phyloP scores from a whole-genome alignment of 2,888 invertebrate genomes.

The Thecocarcelia acutangulata region DNA sequence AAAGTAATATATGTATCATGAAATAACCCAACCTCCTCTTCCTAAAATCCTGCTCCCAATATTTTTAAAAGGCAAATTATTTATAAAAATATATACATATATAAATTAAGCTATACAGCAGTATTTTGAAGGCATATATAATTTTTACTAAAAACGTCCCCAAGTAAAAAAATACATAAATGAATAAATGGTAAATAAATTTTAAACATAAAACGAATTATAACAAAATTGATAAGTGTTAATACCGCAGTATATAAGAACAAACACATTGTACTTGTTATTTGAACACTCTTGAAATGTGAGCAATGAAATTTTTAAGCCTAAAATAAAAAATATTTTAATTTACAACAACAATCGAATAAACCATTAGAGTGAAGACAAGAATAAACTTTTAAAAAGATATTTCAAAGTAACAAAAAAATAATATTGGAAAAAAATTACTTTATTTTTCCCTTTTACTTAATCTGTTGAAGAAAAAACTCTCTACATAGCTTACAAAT shows the following conservation, averaged over 20 bases:
- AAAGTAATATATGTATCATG: background rate
- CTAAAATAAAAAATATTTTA: slow-evolving; percentile 1
- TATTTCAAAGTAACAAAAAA: too few relatives aligned
- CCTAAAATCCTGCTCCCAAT: background rate
- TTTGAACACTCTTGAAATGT: slow-evolving; percentile 64
- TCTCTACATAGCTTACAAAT: too few relatives aligned
- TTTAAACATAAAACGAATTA: slow-evolving; percentile 31
- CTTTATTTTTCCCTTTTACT: too few relatives aligned
- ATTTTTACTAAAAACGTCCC: slow-evolving; percentile 27
- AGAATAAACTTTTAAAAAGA: too few relatives aligned
- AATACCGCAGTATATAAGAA: slow-evolving; percentile 47
- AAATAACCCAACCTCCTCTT: background rate
- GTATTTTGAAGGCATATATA: slow-evolving; percentile 38
- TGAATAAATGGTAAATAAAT: slow-evolving; percentile 27
- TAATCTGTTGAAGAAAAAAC: too few relatives aligned
- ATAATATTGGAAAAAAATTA: too few relatives aligned
- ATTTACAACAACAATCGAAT: background rate
- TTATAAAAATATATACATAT: slow-evolving; percentile 32
- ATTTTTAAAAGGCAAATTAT: slow-evolving; percentile 31
- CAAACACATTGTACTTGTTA: slow-evolving; percentile 66
- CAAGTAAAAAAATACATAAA: slow-evolving; percentile 10
- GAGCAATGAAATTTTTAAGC: slow-evolving; percentile 41
- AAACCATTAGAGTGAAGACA: too few relatives aligned
- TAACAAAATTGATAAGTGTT: slow-evolving; percentile 46
- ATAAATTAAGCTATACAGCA: background rate